phyloP scores from a whole-genome alignment of 2,888 invertebrate species.

The Drosophila mulleri region DNA sequence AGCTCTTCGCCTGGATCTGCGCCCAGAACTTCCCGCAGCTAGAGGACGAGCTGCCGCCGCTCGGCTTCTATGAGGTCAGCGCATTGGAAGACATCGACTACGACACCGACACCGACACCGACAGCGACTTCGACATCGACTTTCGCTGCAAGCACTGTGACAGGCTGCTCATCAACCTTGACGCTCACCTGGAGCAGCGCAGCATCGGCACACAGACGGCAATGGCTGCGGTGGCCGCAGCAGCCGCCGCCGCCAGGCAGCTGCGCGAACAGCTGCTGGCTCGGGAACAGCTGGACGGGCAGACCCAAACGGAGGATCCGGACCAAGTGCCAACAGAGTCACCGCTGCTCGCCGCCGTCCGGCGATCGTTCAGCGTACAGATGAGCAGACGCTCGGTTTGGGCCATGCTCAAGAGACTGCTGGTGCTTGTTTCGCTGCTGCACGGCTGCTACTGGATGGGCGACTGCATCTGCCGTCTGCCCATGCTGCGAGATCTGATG shows the following conservation, averaged over 20 bases:
- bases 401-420: slow-evolving; percentile 18
- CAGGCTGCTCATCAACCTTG: slow-evolving; percentile 12
- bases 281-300: background rate
- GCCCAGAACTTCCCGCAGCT: slow-evolving; percentile 19
- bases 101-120: no score
- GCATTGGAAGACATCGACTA: background rate
- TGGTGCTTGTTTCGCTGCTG: slow-evolving; percentile 23
- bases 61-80: slow-evolving; percentile 31
- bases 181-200: slow-evolving; percentile 2
- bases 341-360: background rate
- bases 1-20: slow-evolving; percentile 30
- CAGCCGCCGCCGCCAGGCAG: background rate
- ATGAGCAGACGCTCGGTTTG: slow-evolving; percentile 4
- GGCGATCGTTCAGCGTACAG: background rate
- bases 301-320: background rate
- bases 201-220: slow-evolving; percentile 19
- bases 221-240: background rate
- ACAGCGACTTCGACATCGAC: no score
- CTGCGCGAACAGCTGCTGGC: background rate
- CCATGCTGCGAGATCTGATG: background rate
- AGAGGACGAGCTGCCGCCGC: slow-evolving; percentile 49
- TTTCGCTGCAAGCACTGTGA: background rate
- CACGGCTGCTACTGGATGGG: slow-evolving; percentile 17
- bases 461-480: background rate
- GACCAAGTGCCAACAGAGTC: background rate